Evolutionary conservation across 92 coral and sea anemone genomes (phyloP).

Genomic region (Zoanthus solanderi): DNA sequence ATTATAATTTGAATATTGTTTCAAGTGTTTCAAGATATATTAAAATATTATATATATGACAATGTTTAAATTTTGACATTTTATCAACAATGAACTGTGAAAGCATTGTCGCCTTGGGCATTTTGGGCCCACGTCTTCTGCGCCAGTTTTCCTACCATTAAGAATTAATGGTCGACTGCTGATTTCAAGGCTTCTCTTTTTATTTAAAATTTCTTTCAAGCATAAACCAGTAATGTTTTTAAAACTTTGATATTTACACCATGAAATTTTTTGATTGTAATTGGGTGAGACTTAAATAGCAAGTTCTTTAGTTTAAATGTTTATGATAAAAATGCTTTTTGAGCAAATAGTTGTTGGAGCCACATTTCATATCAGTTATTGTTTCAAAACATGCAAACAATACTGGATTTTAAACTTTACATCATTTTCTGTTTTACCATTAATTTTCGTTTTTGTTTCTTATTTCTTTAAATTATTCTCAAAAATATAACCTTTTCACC

Average conservation of each 20-base stretch:
- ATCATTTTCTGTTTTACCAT: no score
- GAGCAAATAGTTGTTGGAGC: no score
- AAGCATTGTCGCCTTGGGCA: neutral
- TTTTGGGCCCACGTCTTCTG: neutral
- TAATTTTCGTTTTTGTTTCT: no score
- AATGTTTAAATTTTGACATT: neutral
- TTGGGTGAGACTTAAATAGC: no score
- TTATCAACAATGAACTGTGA: neutral
- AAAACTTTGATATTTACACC: neutral
- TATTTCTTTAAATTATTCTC: no score
- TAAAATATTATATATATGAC: neutral
- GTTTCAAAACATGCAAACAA: no score
- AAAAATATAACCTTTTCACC: no score
- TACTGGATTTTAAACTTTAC: no score
- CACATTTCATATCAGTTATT: no score
- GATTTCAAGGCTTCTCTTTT: neutral
- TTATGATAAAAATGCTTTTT: no score
- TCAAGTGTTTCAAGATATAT: neutral
- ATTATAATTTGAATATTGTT: neutral
- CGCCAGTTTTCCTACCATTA: constrained; percentile 22
- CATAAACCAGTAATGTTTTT: neutral
- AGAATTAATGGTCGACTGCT: neutral
- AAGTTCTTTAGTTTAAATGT: no score
- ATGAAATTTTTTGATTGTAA: no score
- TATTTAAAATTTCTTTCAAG: neutral